A percentile compares a stretch with the other conserved stretches of the same genome.
phyloP scores from a whole-genome alignment of 2,797 vertebrate genomes.

The Cirrhinus molitorella region DNA sequence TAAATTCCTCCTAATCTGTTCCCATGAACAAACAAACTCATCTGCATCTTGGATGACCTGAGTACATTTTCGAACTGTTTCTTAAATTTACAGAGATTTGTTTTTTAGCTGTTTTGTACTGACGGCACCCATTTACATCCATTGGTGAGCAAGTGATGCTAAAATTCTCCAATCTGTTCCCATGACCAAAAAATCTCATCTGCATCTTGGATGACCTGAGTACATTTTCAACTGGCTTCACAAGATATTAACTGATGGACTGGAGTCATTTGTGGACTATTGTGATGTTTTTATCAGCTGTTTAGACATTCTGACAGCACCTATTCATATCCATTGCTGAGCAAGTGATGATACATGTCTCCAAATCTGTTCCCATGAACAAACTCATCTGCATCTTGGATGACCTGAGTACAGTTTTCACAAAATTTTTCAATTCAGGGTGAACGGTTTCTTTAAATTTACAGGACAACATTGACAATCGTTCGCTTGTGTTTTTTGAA shows the following conservation, averaged over 20 bases:
- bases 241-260: neutral
- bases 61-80: too few species aligned
- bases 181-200: too few species aligned
- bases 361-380: neutral
- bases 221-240: too few species aligned
- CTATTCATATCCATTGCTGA: neutral
- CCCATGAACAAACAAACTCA: too few species aligned
- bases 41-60: too few species aligned
- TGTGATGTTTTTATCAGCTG: neutral
- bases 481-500: slow-evolving; percentile 18
- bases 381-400: neutral
- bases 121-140: too few species aligned
- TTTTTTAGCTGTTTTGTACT: too few species aligned
- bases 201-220: too few species aligned
- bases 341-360: neutral
- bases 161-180: too few species aligned
- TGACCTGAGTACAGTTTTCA: neutral
- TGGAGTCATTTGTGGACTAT: neutral
- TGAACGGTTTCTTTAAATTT: neutral
- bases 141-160: too few species aligned
- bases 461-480: neutral
- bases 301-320: neutral
- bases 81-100: too few species aligned
- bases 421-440: neutral
- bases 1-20: too few species aligned